Evolutionary conservation across 1,140 invertebrate species (phyloP).

Genomic region (Euglossa dilemma): DNA sequence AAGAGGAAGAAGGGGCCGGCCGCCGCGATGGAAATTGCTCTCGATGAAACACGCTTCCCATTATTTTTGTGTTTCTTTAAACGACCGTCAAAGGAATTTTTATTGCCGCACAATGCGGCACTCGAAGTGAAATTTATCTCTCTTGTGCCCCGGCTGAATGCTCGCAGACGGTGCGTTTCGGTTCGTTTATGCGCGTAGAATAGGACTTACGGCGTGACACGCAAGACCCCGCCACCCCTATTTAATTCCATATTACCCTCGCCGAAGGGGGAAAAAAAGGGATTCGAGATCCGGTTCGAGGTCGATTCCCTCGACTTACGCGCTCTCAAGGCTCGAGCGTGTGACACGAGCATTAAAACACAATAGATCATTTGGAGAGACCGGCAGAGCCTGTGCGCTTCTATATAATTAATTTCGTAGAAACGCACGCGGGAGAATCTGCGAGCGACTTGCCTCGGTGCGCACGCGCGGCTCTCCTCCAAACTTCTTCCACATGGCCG

Average conservation of each 20-base stretch:
- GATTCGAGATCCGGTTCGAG: constrained; percentile 60
- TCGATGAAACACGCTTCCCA: constrained; percentile 19
- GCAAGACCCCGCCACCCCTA: constrained; percentile 48
- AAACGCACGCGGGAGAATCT: constrained; percentile 32
- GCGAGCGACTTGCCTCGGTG: constrained; percentile 20
- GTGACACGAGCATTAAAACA: constrained; percentile 59
- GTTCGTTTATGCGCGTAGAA: constrained; percentile 32
- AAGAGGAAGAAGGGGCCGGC: too few relatives aligned
- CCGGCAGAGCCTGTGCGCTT: not conserved
- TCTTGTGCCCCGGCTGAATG: not conserved
- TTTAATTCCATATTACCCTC: constrained; percentile 65
- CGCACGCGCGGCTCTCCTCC: not conserved
- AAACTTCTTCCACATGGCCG: not conserved
- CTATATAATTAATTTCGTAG: constrained; percentile 54
- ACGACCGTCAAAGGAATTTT: constrained; percentile 20
- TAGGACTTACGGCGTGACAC: constrained; percentile 46
- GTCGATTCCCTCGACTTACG: constrained; percentile 62
- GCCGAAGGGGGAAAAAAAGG: constrained; percentile 8
- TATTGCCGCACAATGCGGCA: constrained; percentile 28
- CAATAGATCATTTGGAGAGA: constrained; percentile 64
- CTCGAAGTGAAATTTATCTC: constrained; percentile 30
- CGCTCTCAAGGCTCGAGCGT: constrained; percentile 58
- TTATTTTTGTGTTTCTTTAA: constrained; percentile 16
- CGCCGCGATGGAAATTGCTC: not conserved
- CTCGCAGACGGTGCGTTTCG: constrained; percentile 11